Percentiles rank a stretch among this genome's conserved stretches.
Conservation (phyloP, 2,113 vertebrate genomes). For the Odocoileus virginianus region DNA sequence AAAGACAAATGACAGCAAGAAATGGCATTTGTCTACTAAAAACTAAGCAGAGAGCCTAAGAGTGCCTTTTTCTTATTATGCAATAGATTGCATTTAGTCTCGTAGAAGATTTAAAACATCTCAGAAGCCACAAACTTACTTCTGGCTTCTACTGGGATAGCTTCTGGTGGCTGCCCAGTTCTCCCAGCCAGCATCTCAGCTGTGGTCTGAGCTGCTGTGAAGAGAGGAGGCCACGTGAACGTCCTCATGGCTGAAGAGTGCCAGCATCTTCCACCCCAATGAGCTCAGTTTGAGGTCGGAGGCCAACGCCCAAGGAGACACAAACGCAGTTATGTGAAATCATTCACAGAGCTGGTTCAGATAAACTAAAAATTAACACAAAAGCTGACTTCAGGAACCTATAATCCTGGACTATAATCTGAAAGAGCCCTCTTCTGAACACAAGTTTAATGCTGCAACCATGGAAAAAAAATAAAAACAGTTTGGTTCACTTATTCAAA, state of each 20-base stretch:
- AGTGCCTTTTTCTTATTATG: fast-evolving
- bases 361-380: neutral
- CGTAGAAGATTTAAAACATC: neutral
- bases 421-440: neutral
- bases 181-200: neutral
- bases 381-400: neutral
- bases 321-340: neutral
- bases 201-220: fast-evolving
- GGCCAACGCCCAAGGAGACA: neutral
- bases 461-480: neutral
- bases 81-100: neutral
- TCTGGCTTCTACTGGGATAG: fast-evolving
- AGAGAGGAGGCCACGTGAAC: neutral
- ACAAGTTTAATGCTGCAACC: too few species aligned
- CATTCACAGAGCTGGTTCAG: neutral
- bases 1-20: neutral
- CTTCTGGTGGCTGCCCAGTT: fast-evolving
- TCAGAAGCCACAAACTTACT: neutral
- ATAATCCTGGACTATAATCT: neutral
- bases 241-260: fast-evolving
- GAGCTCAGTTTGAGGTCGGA: neutral
- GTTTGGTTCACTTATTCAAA: neutral
- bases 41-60: neutral
- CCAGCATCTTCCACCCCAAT: fast-evolving
- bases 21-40: neutral